Evolutionary conservation across 1,140 invertebrate species (phyloP), one percentile per base, ranked within the genome.

Genomic region (Macrobrachium rosenbergii): DNA sequence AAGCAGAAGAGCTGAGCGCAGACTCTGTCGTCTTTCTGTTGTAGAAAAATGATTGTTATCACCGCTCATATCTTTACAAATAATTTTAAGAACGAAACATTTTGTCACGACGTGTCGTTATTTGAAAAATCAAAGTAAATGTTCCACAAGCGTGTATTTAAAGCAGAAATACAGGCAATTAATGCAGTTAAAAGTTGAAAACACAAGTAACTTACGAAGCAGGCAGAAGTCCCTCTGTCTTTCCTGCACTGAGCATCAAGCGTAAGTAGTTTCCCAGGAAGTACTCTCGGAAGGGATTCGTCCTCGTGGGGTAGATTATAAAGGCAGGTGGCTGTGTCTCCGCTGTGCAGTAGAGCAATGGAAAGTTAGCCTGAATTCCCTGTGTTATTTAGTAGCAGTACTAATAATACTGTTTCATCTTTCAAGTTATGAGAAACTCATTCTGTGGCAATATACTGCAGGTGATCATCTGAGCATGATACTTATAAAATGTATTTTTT

Each of bases 1-100:
- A 98, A 98, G 92, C 97, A 98, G 93, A 98, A 98, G 82, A 98
- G 93, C 93, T 98, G 97, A 60, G 97, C 97, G 92, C 97, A 98
- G 37, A 98, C 97, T 80, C 97, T 94, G 91, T 98, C 97, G 91
- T 98, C 97, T 95, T 90, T 89, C 84, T 89, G 85, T 59, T 59
- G 67, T 76, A 52, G 63, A 37, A 8, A 64, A 14, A 58, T 14
- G 60, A 5, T 0, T 23, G 19, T 5, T 52, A 3, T 16, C 28
- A 8, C n/a, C 58, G 37, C 43, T 37, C 14, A 3, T 11, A 19
- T 19, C 12, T 52, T 52, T 52, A 5, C 2, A 52, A 52, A 52
- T 10, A 52, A 8, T 0, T 10, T 10, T 52, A 2, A 12, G 8
- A 52, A 52, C 52, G 6, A 10, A 52, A 52, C 12, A 52, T 52